Base-by-base conservation (phyloP, 2,888 invertebrate genomes). In the Eustalomyia histrio region DNA sequence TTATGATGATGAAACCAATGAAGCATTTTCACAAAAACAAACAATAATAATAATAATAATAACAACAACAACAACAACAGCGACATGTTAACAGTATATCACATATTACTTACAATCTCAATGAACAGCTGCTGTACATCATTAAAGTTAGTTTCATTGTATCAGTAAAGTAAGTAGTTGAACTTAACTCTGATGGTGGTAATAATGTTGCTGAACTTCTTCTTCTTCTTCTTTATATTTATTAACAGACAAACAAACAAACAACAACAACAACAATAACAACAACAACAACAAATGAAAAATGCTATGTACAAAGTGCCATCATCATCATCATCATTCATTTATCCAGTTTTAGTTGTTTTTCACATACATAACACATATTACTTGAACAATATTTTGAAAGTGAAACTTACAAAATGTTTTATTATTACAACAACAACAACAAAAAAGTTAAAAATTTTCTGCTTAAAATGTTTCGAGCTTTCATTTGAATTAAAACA, bases 321-420 rank as follows among this genome's bases (percentile, higher is more conserved):
- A 80, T 80, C 76, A 69, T 69, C 39, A 52, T 39, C 80, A 80
- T 80, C 76, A 69, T 69, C 39, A 52, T 39, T 39, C 39, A 39
- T 39, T 39, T 39, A 39, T 39, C 39, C 2, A 14, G 39, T 39
- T 1, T 39, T 3, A 39, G 39, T 39, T 12, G 10, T 39, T 39
- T 39, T 39, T 39, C 39, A 12, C 39, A 39, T 39, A 39, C n/a
- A n/a, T n/a, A n/a, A n/a, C n/a, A 39, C 12, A 39, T 4, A 39
- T 39, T 14, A 39, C 12, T 39, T 12, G 12, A 39, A 39, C 39
- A 39, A 72, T 14, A 16, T 71, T 72, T 69, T 33, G 65, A 81
- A 81, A 81, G 81, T 81, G 81, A 81, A 81, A 78, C 69, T 64
- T 60, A 16, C 65, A 78, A 78, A 78, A 33, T 69, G 72, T 73